Evolutionary conservation across 2,888 invertebrate species (phyloP).

Genomic region (Microlaimidae sp.): DNA sequence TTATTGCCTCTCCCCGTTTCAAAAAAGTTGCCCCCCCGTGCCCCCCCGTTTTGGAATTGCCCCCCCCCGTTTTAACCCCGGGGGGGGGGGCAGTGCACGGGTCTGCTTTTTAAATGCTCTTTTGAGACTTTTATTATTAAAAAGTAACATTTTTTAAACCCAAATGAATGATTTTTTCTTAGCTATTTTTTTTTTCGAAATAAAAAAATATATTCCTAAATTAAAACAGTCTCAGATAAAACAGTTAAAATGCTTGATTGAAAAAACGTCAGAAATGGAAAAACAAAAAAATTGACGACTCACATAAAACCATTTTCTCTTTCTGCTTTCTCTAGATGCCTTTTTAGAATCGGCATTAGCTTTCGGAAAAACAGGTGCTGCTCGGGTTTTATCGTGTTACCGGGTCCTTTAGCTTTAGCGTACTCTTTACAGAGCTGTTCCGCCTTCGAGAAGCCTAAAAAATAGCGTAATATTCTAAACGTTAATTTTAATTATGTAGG

Average conservation of each 20-base stretch:
- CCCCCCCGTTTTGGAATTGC: too few species aligned
- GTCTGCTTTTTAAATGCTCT: too few species aligned
- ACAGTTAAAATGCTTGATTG: neutral
- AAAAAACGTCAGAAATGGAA: neutral
- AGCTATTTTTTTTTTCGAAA: too few species aligned
- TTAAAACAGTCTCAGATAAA: neutral
- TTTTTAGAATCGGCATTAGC: slow-evolving; percentile 44
- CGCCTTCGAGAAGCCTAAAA: slow-evolving; percentile 42
- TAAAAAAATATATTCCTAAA: neutral
- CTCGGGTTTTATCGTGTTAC: slow-evolving; percentile 46
- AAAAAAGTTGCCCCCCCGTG: too few species aligned
- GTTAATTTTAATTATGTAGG: neutral
- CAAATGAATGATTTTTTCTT: too few species aligned
- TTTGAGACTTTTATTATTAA: too few species aligned
- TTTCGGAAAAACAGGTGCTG: slow-evolving; percentile 48
- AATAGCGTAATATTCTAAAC: neutral
- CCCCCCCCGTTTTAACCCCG: too few species aligned
- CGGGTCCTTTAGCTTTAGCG: slow-evolving; percentile 45
- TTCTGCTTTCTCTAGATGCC: slow-evolving; percentile 49
- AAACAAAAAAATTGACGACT: slow-evolving; percentile 22
- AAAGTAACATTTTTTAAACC: too few species aligned
- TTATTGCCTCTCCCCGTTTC: too few species aligned
- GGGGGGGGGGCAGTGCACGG: too few species aligned
- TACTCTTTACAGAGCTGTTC: slow-evolving; percentile 45
- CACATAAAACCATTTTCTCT: slow-evolving; percentile 51